Conservation (phyloP, 2,888 invertebrate species). For the Pyrrhosoma nymphula region DNA sequence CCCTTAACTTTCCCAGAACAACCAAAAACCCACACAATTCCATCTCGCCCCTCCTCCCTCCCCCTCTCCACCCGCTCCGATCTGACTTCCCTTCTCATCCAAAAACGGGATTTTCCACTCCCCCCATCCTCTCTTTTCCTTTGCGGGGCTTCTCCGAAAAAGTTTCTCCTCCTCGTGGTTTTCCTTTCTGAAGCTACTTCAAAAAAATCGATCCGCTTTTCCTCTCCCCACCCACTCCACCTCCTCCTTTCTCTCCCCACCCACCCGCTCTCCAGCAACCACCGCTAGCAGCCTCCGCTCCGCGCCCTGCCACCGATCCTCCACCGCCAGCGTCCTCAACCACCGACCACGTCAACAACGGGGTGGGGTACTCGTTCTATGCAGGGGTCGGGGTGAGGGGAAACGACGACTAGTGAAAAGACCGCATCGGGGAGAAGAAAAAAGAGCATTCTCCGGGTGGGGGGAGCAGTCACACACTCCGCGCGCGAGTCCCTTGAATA, state of each 20-base stretch:
- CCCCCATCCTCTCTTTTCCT: neutral
- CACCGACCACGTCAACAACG: conserved; percentile 15
- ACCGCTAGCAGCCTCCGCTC: neutral
- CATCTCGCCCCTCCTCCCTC: neutral
- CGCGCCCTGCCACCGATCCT: no score
- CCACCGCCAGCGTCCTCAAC: neutral
- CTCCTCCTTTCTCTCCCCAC: neutral
- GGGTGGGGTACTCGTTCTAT: no score
- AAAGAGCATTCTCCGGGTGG: neutral
- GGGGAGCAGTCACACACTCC: neutral
- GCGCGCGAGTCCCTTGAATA: neutral
- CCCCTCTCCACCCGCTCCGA: neutral
- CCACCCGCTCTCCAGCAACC: neutral
- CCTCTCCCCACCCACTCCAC: neutral
- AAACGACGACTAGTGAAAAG: neutral
- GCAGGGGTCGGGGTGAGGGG: neutral
- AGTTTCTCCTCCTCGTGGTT: conserved; percentile 46
- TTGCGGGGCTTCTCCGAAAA: conserved; percentile 39
- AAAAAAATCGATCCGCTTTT: conserved; percentile 46
- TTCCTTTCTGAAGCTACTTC: conserved; percentile 44
- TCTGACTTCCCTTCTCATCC: conserved; percentile 45
- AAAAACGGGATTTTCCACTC: conserved; percentile 29
- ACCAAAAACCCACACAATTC: conserved; percentile 22
- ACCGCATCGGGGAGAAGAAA: neutral
- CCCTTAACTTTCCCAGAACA: neutral